phyloP scores from a whole-genome alignment of 1,140 invertebrate species.

The Diorhabda carinulata region DNA sequence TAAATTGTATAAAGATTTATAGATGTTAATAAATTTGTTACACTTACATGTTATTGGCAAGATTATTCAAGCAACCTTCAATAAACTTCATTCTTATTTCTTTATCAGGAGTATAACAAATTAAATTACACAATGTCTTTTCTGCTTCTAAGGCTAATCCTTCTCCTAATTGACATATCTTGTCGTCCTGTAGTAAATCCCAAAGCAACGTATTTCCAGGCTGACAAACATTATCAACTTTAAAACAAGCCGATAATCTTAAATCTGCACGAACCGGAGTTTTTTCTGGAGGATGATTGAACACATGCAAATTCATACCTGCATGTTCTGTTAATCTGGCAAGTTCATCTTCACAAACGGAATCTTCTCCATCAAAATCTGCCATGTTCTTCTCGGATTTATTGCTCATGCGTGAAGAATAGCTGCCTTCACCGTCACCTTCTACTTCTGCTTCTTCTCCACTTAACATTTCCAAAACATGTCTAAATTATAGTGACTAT shows the following conservation, averaged over 20 bases:
- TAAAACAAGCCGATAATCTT: slow-evolving; percentile 53
- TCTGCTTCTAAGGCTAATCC: slow-evolving; percentile 86
- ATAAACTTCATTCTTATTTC: slow-evolving; percentile 90
- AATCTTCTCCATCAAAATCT: slow-evolving; percentile 91
- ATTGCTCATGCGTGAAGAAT: slow-evolving; percentile 83
- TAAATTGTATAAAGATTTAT: not conserved
- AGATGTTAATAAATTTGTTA: not conserved
- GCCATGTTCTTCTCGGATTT: slow-evolving; percentile 95
- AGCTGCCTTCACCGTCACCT: slow-evolving; percentile 58
- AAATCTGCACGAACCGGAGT: slow-evolving; percentile 41
- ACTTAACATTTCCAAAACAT: slow-evolving; percentile 61
- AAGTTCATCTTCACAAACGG: slow-evolving; percentile 81
- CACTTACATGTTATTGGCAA: slow-evolving; percentile 72
- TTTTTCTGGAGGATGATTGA: slow-evolving; percentile 48
- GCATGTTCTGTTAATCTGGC: slow-evolving; percentile 68
- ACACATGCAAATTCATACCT: slow-evolving; percentile 42
- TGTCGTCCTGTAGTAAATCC: slow-evolving; percentile 91
- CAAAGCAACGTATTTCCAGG: slow-evolving; percentile 88
- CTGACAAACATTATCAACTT: slow-evolving; percentile 76
- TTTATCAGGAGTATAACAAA: slow-evolving; percentile 86
- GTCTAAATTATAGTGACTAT: slow-evolving; percentile 32
- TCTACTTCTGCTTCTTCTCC: slow-evolving; percentile 63
- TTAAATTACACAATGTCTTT: slow-evolving; percentile 80
- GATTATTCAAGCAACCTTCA: slow-evolving; percentile 87
- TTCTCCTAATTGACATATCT: slow-evolving; percentile 79